A percentile compares a stretch with the other conserved stretches of the same genome.
These are phyloP conservation scores for Brachionichthys hirsutus DNA, from an alignment of 2,113 vertebrate species.

Conservation along the genomic window DNA sequence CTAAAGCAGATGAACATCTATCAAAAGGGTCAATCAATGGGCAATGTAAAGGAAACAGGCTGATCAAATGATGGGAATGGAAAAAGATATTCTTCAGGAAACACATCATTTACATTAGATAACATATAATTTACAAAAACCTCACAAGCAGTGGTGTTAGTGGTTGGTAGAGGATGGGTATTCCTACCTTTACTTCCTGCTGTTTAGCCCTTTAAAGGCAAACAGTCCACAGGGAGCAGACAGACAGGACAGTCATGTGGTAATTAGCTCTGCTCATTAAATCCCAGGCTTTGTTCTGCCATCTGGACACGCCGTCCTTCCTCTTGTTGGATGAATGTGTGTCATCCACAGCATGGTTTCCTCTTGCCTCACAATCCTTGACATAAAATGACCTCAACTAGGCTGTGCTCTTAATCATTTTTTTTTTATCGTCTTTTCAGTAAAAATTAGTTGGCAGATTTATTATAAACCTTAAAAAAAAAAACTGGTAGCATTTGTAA, in stretches of 20 bases:
- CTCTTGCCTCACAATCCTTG: background rate
- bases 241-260: conserved; percentile 50
- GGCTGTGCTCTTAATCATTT: background rate
- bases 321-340: conserved; percentile 35
- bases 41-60: too few relatives aligned
- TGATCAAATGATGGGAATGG: background rate
- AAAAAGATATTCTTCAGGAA: background rate
- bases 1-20: conserved; percentile 3
- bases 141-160: background rate
- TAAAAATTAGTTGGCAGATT: background rate
- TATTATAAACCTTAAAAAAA: background rate
- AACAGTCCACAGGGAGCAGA: conserved; percentile 38
- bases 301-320: conserved; percentile 53
- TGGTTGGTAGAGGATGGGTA: background rate
- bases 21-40: too few relatives aligned
- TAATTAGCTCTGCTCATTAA: conserved; percentile 68
- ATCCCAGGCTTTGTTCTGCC: conserved; percentile 63
- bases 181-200: conserved; percentile 53
- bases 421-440: background rate
- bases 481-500: too few relatives aligned
- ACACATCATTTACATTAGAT: background rate
- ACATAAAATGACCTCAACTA: conserved; percentile 4
- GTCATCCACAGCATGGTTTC: conserved; percentile 5
- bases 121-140: too few relatives aligned
- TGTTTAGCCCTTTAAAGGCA: conserved; percentile 41